A percentile compares a stretch with the other conserved stretches of the same genome.
Conservation (phyloP, 2,113 vertebrate species). For the Delphinapterus leucas region DNA sequence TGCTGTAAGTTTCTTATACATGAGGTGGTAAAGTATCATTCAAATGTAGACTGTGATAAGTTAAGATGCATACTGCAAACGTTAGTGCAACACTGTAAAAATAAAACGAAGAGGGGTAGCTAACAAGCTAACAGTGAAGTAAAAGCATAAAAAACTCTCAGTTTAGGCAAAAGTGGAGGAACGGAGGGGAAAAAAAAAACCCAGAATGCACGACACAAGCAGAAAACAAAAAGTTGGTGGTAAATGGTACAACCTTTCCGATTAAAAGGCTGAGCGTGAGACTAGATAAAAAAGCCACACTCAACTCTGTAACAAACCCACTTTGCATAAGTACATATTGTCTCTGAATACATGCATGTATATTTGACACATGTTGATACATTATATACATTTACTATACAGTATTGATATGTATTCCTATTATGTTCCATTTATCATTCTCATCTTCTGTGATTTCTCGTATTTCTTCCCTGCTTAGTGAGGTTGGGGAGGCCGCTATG, state of each 20-base stretch:
- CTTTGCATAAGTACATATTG: neutral
- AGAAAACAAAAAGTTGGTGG: neutral
- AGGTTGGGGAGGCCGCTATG: neutral
- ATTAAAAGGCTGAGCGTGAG: neutral
- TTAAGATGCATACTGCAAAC: neutral
- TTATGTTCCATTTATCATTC: neutral
- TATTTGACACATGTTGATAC: no score
- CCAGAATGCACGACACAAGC: neutral
- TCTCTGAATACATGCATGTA: neutral
- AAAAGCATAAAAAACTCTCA: neutral
- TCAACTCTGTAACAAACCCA: neutral
- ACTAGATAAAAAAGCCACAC: neutral
- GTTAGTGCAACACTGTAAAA: neutral
- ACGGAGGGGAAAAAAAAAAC: neutral
- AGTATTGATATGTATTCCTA: no score
- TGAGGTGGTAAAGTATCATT: neutral
- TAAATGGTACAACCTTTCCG: neutral
- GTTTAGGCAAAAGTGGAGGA: neutral
- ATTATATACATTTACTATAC: no score
- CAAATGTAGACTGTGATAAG: neutral
- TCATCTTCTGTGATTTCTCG: neutral
- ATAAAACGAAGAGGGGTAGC: neutral
- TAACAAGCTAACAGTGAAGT: neutral
- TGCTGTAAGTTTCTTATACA: neutral
- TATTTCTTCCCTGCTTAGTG: neutral